Conservation (phyloP, 2,113 vertebrate genomes). For the Limanda limanda region DNA sequence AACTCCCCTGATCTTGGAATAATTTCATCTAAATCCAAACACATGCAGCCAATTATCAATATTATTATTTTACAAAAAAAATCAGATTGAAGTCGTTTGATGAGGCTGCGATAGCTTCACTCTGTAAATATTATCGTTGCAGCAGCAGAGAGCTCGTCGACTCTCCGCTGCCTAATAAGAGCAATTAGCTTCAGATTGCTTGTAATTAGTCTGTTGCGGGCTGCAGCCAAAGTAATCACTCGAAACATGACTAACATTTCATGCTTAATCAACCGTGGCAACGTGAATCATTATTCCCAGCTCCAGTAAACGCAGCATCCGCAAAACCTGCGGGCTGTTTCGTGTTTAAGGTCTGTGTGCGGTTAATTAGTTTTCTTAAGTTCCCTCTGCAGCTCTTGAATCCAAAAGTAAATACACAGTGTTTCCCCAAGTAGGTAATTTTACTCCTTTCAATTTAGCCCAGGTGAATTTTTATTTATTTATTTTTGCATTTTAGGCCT, state of each 20-base stretch:
- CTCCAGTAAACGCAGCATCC: conserved; percentile 12
- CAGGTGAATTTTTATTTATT: neutral
- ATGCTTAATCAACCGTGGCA: conserved; percentile 52
- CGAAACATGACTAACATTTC: conserved; percentile 64
- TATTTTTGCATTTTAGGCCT: neutral
- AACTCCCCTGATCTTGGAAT: neutral
- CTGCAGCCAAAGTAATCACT: conserved; percentile 65
- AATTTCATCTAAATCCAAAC: conserved; percentile 16
- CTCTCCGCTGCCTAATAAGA: conserved; percentile 58
- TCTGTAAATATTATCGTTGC: conserved; percentile 64
- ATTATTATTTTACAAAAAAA: neutral
- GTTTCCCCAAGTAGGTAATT: conserved; percentile 1
- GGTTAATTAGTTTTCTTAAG: conserved; percentile 20
- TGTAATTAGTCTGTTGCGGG: conserved; percentile 47
- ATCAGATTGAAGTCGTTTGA: conserved; percentile 30
- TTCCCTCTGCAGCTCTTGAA: neutral
- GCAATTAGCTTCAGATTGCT: conserved; percentile 55
- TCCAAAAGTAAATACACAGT: neutral
- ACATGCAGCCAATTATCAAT: conserved; percentile 12
- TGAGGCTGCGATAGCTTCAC: conserved; percentile 32
- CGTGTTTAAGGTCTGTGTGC: neutral
- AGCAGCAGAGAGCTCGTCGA: conserved; percentile 39
- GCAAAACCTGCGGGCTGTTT: conserved; percentile 32
- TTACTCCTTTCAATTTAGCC: neutral
- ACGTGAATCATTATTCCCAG: conserved; percentile 23